These are phyloP conservation scores for Paraplagusia blochii DNA, from an alignment of 2,113 vertebrate genomes.

Conservation along the genomic window DNA sequence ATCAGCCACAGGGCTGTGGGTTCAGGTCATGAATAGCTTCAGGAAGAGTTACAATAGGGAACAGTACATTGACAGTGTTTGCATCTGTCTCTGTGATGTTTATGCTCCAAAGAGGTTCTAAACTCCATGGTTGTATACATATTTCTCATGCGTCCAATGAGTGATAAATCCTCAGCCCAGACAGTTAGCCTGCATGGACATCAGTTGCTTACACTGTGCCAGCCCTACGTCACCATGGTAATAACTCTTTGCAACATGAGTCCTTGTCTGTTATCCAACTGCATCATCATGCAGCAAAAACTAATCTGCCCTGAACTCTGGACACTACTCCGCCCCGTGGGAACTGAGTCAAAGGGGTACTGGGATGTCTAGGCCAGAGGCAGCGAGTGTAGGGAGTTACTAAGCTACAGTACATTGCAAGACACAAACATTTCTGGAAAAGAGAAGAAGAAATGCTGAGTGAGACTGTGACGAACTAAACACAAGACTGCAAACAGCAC, in stretches of 20 bases:
- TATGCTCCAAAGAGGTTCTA: neutral
- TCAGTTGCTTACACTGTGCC: neutral
- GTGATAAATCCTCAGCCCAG: neutral
- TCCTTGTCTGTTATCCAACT: neutral
- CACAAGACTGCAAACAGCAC: neutral
- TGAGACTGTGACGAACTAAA: conserved; percentile 24
- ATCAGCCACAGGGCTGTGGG: neutral
- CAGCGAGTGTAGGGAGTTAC: neutral
- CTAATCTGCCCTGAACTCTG: neutral
- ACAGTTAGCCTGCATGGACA: neutral
- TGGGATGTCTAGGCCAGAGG: too few relatives aligned
- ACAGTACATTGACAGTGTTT: neutral
- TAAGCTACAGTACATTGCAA: neutral
- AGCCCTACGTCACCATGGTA: neutral
- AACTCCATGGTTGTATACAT: neutral
- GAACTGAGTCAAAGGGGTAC: neutral
- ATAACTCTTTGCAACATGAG: neutral
- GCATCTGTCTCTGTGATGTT: neutral
- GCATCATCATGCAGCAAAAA: neutral
- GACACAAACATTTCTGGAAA: conserved; percentile 26
- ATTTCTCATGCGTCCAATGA: neutral
- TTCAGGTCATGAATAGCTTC: neutral
- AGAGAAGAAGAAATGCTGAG: conserved; percentile 36
- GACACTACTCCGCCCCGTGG: neutral
- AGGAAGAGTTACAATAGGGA: neutral